Percentiles rank a stretch among this genome's conserved stretches.
These are phyloP conservation scores for Myanophis thanlyinensis DNA, from an alignment of 2,113 vertebrate genomes.

Conservation along the genomic window DNA sequence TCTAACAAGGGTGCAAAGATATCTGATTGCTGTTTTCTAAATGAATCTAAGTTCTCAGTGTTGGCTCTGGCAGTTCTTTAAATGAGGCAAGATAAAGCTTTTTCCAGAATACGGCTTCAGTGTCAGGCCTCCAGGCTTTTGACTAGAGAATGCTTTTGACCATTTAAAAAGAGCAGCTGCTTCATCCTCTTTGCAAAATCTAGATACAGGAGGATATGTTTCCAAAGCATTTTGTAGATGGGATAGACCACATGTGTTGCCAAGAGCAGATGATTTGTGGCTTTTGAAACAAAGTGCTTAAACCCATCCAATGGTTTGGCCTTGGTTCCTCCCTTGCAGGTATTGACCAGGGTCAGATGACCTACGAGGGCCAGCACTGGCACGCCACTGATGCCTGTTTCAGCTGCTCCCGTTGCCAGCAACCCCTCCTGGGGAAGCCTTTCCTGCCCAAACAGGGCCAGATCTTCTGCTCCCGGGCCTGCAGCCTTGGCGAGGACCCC, in stretches of 20 bases:
- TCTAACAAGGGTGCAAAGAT: not conserved
- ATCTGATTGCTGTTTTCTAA: not conserved
- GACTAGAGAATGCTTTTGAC: not conserved
- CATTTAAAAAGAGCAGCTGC: not conserved
- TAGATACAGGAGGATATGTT: not conserved
- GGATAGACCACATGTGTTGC: not conserved
- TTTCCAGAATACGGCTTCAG: not conserved
- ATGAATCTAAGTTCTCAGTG: not conserved
- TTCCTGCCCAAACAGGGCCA: constrained; percentile 85
- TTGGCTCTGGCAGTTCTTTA: not conserved
- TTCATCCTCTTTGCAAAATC: not conserved
- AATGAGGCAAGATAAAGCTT: not conserved
- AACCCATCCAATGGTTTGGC: not conserved
- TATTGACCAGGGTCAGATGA: constrained; percentile 90
- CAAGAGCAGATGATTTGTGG: not conserved
- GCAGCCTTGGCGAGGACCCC: constrained; percentile 77
- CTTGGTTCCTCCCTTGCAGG: constrained; percentile 47
- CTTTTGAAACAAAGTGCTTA: not conserved
- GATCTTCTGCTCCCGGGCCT: constrained; percentile 88
- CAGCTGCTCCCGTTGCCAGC: constrained; percentile 81
- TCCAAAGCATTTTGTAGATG: not conserved
- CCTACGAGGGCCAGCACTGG: constrained; percentile 90
- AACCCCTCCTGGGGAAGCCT: constrained; percentile 80
- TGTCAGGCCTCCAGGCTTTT: not conserved
- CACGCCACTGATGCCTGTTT: constrained; percentile 85